Percentiles rank a stretch among this genome's conserved stretches.
Evolutionary conservation across 2,888 invertebrate species (phyloP).

Genomic region (Xanthorhoe designata): DNA sequence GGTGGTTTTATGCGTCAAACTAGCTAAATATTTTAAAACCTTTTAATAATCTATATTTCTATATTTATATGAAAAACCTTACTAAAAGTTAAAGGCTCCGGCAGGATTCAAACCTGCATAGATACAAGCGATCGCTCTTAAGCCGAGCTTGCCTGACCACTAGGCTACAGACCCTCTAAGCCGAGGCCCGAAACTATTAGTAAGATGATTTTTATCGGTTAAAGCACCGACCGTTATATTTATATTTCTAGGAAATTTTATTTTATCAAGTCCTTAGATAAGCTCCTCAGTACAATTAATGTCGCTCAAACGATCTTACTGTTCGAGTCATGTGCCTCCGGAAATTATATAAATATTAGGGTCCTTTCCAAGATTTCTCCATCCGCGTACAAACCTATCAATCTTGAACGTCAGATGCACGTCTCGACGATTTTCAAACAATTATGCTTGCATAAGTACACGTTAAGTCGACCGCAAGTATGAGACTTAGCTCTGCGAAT

Average conservation of each 20-base stretch:
- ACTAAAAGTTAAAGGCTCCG: no score
- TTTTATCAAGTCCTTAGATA: background rate
- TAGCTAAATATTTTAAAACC: no score
- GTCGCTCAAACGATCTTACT: background rate
- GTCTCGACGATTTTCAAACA: conserved; percentile 74
- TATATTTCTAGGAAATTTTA: background rate
- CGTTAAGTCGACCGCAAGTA: conserved; percentile 61
- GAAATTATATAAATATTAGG: conserved; percentile 12
- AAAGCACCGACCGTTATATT: no score
- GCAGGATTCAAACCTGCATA: no score
- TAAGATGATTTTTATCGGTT: no score
- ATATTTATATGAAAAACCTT: no score
- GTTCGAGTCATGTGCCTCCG: background rate
- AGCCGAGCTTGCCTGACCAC: no score
- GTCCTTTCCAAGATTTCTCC: conserved; percentile 52
- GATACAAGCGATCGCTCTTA: no score
- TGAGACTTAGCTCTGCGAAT: conserved; percentile 44
- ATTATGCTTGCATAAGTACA: conserved; percentile 77
- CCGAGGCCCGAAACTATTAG: no score
- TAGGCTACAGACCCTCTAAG: no score
- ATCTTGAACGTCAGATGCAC: conserved; percentile 76
- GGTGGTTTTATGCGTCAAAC: no score
- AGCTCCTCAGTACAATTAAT: background rate
- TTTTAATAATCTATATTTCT: no score
- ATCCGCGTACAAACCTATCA: conserved; percentile 66